phyloP scores from a whole-genome alignment of 2,113 vertebrate genomes.

The Polypterus senegalus region DNA sequence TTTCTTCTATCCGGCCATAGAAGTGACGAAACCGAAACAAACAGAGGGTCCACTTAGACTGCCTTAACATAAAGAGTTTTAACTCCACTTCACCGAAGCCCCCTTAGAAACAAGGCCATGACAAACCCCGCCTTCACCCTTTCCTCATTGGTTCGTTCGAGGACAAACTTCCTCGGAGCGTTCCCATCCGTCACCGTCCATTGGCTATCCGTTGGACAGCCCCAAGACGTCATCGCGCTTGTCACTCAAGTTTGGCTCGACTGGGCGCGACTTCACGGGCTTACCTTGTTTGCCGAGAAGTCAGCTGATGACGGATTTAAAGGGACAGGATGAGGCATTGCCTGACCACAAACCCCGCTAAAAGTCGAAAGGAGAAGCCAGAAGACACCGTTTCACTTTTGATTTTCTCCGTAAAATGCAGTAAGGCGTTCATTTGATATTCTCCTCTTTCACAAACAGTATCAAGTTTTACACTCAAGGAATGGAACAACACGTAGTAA shows the following conservation, averaged over 20 bases:
- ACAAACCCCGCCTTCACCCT: constrained; percentile 30
- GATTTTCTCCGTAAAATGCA: no score
- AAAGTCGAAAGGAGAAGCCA: no score
- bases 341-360: no score
- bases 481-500: no score
- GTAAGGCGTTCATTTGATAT: no score
- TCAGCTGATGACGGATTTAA: constrained; percentile 2
- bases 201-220: constrained; percentile 31
- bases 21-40: background rate
- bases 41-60: background rate
- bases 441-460: no score
- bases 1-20: background rate
- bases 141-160: constrained; percentile 26
- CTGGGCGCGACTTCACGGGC: constrained; percentile 37
- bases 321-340: background rate
- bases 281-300: constrained; percentile 1
- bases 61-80: background rate
- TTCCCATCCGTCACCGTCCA: constrained; percentile 17
- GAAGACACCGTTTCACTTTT: no score
- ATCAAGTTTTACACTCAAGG: no score
- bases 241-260: constrained; percentile 4
- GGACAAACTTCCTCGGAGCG: constrained; percentile 19
- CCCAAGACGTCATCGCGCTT: background rate
- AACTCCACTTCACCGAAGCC: background rate
- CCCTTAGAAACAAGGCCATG: constrained; percentile 23